phyloP scores from a whole-genome alignment of 2,113 vertebrate genomes.

The Clinocottus analis region DNA sequence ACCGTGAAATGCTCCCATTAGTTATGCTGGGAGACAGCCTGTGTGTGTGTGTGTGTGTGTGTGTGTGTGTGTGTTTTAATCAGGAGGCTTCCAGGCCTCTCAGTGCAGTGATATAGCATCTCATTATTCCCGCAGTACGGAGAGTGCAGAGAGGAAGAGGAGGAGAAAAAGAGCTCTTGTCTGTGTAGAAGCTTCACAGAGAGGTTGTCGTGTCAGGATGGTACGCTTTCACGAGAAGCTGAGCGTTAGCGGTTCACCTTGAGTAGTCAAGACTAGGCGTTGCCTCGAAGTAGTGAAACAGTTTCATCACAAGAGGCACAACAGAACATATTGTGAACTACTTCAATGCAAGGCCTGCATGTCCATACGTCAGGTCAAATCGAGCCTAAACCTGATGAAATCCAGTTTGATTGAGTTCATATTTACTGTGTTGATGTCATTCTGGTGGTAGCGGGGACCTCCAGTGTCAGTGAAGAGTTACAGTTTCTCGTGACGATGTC shows the following conservation, averaged over 20 bases:
- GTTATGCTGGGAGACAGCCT: constrained; percentile 75
- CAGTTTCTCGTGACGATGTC: neutral
- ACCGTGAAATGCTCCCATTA: constrained; percentile 93
- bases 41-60: constrained; percentile 48
- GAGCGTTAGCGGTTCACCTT: too few relatives aligned
- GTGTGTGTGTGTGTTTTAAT: constrained; percentile 66
- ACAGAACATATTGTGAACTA: too few relatives aligned
- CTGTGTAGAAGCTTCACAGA: constrained; percentile 40
- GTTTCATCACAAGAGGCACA: neutral
- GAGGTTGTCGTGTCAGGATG: neutral
- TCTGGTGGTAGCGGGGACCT: neutral
- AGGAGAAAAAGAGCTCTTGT: constrained; percentile 60
- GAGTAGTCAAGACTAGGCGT: neutral
- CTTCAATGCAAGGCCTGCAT: too few relatives aligned
- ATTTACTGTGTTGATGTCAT: neutral
- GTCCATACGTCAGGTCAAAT: too few relatives aligned
- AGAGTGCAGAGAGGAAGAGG: constrained; percentile 29
- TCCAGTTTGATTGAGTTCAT: neutral
- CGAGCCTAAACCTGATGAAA: neutral
- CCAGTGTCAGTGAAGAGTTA: neutral
- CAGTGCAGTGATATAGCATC: constrained; percentile 78
- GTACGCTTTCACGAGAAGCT: too few relatives aligned
- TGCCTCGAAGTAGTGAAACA: too few relatives aligned
- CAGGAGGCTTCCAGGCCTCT: constrained; percentile 66
- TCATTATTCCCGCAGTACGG: constrained; percentile 72